These are phyloP conservation scores for Rotaria magnacalcarata DNA, from an alignment of 2,888 invertebrate species.

Conservation along the genomic window DNA sequence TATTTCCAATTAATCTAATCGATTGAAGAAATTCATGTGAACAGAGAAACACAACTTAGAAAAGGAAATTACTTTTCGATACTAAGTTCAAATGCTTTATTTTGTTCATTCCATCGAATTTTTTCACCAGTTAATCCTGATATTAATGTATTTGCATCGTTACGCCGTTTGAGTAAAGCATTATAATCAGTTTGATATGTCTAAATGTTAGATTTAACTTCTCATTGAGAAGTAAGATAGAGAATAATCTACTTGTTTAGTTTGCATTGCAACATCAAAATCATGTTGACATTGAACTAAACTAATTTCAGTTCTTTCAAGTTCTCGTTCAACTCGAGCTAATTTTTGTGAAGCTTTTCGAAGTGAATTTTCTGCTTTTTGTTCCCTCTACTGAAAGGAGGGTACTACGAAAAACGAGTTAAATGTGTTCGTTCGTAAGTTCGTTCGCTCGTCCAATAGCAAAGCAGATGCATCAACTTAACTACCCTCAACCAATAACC, in stretches of 20 bases:
- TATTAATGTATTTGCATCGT: constrained; percentile 56
- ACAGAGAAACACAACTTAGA: too few species aligned
- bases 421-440: too few species aligned
- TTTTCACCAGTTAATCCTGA: constrained; percentile 57
- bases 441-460: too few species aligned
- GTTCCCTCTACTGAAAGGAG: too few species aligned
- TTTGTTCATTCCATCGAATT: constrained; percentile 57
- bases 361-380: not conserved
- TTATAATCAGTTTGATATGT: constrained; percentile 56
- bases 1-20: constrained; percentile 55
- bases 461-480: too few species aligned
- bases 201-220: not conserved
- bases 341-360: not conserved
- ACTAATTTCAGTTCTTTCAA: constrained; percentile 50
- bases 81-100: constrained; percentile 53
- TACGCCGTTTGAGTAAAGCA: constrained; percentile 51
- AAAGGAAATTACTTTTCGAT: constrained; percentile 48
- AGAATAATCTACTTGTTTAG: constrained; percentile 51
- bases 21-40: too few species aligned
- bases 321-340: constrained; percentile 47
- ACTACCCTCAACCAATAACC: too few species aligned
- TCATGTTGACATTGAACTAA: constrained; percentile 52
- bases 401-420: too few species aligned
- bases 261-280: constrained; percentile 51
- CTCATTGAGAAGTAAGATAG: too few species aligned